A percentile compares a stretch with the other conserved stretches of the same genome.
Conservation (phyloP, 1,140 invertebrate species). For the Ceratitis capitata region DNA sequence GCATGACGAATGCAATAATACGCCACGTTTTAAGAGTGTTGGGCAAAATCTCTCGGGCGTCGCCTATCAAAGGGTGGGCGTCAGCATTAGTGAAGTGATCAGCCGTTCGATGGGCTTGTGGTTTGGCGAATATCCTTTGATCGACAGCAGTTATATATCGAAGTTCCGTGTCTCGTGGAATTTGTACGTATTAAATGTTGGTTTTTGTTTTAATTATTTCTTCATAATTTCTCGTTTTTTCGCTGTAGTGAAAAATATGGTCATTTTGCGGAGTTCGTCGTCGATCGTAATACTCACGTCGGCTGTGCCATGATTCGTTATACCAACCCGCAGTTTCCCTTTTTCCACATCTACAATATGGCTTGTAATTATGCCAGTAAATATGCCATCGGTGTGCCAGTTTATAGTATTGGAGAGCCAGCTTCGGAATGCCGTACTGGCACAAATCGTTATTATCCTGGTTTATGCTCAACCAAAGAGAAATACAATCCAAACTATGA, state of each 20-base stretch:
- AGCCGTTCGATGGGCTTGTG: conserved; percentile 55
- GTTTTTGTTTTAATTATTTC: not conserved
- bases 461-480: conserved; percentile 54
- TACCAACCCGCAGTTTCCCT: conserved; percentile 57
- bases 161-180: conserved; percentile 53
- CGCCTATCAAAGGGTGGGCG: conserved; percentile 43
- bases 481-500: conserved; percentile 58
- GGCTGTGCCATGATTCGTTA: conserved; percentile 61
- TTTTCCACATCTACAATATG: conserved; percentile 61
- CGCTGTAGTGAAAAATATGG: conserved; percentile 56
- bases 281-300: conserved; percentile 61
- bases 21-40: conserved; percentile 58
- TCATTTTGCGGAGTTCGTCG: conserved; percentile 61
- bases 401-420: conserved; percentile 55
- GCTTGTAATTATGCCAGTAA: conserved; percentile 62
- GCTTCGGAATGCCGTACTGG: conserved; percentile 57
- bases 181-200: conserved; percentile 52
- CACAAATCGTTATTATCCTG: conserved; percentile 52
- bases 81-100: conserved; percentile 54
- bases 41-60: conserved; percentile 60
- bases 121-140: conserved; percentile 57
- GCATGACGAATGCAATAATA: conserved; percentile 60
- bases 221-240: not conserved
- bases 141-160: conserved; percentile 57
- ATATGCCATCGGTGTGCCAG: conserved; percentile 56